Conservation (phyloP, 2,113 vertebrate genomes). For the Podarcis cretensis region DNA sequence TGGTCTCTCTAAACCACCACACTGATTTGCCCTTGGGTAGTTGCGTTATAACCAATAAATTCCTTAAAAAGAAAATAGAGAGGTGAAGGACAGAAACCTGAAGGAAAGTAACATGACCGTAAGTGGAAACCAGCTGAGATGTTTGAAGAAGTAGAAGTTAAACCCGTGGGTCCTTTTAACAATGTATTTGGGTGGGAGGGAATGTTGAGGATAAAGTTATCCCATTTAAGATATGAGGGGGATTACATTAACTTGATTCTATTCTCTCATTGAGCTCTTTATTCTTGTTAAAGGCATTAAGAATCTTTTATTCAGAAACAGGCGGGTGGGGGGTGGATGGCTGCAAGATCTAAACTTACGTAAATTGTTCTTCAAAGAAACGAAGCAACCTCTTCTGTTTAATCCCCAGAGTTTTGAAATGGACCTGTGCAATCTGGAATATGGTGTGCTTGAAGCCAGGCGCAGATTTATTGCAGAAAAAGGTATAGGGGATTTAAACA, state of each 20-base stretch:
- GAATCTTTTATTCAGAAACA: background rate
- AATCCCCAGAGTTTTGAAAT: background rate
- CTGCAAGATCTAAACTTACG: background rate
- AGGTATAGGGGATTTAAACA: background rate
- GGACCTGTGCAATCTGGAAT: background rate
- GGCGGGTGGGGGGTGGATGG: background rate
- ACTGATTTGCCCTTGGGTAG: background rate
- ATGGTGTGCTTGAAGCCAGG: background rate
- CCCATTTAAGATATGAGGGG: background rate
- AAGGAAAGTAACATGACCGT: background rate
- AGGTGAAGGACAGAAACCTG: too few relatives aligned
- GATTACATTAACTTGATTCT: constrained; percentile 4
- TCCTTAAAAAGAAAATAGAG: background rate
- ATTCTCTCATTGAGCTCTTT: constrained; percentile 6
- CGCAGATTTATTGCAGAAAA: background rate
- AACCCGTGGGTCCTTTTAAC: background rate
- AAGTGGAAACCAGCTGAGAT: background rate
- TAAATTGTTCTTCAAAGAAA: background rate
- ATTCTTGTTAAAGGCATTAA: background rate
- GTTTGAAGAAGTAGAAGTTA: background rate
- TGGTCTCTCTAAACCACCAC: background rate
- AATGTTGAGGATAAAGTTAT: background rate
- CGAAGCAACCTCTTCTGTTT: background rate
- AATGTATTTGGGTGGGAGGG: constrained; percentile 4
- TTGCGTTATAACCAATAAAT: background rate